Evolutionary conservation across 2,113 vertebrate genomes (phyloP).

Genomic region (Notarius lentiginosus): DNA sequence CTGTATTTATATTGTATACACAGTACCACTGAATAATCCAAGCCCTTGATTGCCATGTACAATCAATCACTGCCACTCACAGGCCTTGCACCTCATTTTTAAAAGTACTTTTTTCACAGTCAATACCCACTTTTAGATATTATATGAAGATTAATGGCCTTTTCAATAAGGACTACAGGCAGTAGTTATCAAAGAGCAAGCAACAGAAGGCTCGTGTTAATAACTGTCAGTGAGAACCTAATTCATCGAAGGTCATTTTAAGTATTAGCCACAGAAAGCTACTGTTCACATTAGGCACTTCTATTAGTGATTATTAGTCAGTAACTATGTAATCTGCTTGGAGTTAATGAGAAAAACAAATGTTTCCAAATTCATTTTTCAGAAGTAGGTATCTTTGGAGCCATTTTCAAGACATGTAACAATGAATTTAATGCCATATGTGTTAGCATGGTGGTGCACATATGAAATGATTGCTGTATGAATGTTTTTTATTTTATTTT

Average conservation of each 20-base stretch:
- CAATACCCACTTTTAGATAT: background rate
- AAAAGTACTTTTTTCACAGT: background rate
- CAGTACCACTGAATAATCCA: background rate
- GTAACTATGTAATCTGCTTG: background rate
- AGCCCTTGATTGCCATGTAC: background rate
- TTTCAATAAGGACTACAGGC: background rate
- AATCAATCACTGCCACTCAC: slow-evolving; percentile 24
- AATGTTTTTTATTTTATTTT: background rate
- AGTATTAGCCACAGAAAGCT: background rate
- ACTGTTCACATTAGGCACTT: background rate
- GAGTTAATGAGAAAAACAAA: background rate
- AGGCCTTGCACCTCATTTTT: slow-evolving; percentile 9
- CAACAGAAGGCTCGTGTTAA: slow-evolving; percentile 10
- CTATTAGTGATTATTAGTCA: background rate
- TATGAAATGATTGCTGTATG: background rate
- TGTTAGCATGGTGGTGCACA: background rate
- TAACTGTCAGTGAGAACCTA: background rate
- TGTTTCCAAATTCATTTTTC: background rate
- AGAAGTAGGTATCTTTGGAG: background rate
- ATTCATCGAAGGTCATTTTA: background rate
- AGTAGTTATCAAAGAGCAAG: slow-evolving; percentile 3
- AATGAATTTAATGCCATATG: background rate
- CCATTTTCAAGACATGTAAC: background rate
- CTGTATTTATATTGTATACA: background rate
- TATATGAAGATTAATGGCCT: slow-evolving; percentile 18